Evolutionary conservation across 2,888 invertebrate species (phyloP).

Genomic region (Dicyrtomina minuta): DNA sequence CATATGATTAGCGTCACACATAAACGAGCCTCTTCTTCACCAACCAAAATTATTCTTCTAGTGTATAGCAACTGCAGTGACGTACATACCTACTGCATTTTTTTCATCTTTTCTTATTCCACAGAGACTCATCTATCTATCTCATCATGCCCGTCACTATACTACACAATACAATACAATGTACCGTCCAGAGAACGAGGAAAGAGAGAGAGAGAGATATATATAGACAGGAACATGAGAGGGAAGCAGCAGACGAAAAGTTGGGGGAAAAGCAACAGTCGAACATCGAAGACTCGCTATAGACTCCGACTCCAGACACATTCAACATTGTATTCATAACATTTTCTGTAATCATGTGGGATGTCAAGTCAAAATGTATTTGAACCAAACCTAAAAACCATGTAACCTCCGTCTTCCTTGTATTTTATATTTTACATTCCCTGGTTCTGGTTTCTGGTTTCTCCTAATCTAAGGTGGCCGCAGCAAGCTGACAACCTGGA

Average conservation of each 20-base stretch:
- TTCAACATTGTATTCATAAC: no score
- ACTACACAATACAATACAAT: no score
- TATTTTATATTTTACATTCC: no score
- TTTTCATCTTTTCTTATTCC: not conserved
- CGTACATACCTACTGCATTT: not conserved
- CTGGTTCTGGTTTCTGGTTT: no score
- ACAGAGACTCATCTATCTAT: not conserved
- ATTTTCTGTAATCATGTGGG: no score
- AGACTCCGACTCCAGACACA: no score
- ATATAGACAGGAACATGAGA: not conserved
- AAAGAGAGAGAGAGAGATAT: not conserved
- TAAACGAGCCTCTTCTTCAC: slow-evolving; percentile 19
- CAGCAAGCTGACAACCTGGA: no score
- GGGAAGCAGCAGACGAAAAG: not conserved
- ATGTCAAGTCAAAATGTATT: no score
- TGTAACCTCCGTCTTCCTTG: no score
- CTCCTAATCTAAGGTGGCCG: no score
- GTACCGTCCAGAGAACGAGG: not conserved
- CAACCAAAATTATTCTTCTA: slow-evolving; percentile 20
- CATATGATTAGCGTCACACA: slow-evolving; percentile 31
- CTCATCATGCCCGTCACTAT: no score
- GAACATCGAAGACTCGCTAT: not conserved
- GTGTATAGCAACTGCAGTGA: not conserved
- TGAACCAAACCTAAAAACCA: no score
- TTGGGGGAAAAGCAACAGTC: not conserved